Percentiles rank a stretch among this genome's conserved stretches.
Conservation (phyloP, 2,113 vertebrate species). For the Carassius carassius region DNA sequence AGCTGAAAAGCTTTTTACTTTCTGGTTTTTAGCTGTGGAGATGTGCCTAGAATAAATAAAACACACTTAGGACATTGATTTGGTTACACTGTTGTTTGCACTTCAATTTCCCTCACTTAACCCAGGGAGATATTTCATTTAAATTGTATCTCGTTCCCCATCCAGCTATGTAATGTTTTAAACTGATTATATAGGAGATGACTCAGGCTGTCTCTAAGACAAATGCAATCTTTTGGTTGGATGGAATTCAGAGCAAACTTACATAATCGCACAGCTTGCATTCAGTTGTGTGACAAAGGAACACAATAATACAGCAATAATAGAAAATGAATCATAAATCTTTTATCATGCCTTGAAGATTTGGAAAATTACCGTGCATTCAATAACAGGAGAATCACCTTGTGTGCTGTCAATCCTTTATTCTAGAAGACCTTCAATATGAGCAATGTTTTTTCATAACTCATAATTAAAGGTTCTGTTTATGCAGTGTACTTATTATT, state of each 20-base stretch:
- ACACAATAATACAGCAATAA: neutral
- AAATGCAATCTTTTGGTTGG: neutral
- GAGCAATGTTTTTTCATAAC: neutral
- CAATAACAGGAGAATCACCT: neutral
- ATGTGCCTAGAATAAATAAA: conserved; percentile 51
- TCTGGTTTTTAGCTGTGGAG: conserved; percentile 31
- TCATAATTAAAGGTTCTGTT: conserved; percentile 1
- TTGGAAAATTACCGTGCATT: neutral
- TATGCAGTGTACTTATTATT: neutral
- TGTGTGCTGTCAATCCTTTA: neutral
- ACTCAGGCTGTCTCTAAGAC: conserved; percentile 25
- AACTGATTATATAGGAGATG: conserved; percentile 37
- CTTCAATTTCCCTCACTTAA: conserved; percentile 34
- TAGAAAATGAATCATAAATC: neutral
- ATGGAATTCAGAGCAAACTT: neutral
- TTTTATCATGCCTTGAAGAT: neutral
- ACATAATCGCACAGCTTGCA: neutral
- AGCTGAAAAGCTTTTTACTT: conserved; percentile 37
- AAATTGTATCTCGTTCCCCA: neutral
- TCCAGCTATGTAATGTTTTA: conserved; percentile 24
- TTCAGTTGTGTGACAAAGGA: neutral
- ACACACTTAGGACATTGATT: conserved; percentile 38
- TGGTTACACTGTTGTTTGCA: conserved; percentile 29
- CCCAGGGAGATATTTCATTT: conserved; percentile 28
- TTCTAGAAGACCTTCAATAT: neutral